A percentile compares a stretch with the other conserved stretches of the same genome.
phyloP scores from a whole-genome alignment of 2,888 invertebrate genomes.

The Timandra comae region DNA sequence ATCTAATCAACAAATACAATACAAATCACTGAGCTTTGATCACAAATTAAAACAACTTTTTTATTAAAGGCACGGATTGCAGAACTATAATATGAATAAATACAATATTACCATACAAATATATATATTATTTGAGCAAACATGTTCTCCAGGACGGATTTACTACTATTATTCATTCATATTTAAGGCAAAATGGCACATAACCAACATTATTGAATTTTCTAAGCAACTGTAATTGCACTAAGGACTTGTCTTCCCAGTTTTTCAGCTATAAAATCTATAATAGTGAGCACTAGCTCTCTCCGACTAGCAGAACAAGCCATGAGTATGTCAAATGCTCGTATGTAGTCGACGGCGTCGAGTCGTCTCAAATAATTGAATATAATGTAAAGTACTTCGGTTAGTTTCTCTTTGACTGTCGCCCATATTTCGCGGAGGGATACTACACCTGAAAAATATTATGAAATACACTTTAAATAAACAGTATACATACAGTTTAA shows the following conservation, averaged over 20 bases:
- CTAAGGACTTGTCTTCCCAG: conserved; percentile 47
- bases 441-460: conserved; percentile 44
- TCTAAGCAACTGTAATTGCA: conserved; percentile 33
- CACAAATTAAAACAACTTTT: no score
- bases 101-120: no score
- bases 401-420: conserved; percentile 39
- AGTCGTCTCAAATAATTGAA: conserved; percentile 49
- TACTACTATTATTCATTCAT: no score
- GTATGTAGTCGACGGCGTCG: conserved; percentile 41
- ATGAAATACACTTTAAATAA: no score
- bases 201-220: neutral
- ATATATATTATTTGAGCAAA: no score
- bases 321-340: conserved; percentile 48
- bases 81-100: no score
- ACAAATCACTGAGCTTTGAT: no score
- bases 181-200: no score
- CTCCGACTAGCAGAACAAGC: conserved; percentile 34
- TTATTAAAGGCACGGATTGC: no score
- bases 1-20: no score
- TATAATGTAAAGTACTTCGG: conserved; percentile 49
- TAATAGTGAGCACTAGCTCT: conserved; percentile 48
- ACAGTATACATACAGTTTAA: no score
- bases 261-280: conserved; percentile 51
- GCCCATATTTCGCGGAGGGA: conserved; percentile 55
- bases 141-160: no score